These are phyloP conservation scores for Erythrocercus mccallii DNA, from an alignment of 2,113 vertebrate genomes.

Conservation along the genomic window DNA sequence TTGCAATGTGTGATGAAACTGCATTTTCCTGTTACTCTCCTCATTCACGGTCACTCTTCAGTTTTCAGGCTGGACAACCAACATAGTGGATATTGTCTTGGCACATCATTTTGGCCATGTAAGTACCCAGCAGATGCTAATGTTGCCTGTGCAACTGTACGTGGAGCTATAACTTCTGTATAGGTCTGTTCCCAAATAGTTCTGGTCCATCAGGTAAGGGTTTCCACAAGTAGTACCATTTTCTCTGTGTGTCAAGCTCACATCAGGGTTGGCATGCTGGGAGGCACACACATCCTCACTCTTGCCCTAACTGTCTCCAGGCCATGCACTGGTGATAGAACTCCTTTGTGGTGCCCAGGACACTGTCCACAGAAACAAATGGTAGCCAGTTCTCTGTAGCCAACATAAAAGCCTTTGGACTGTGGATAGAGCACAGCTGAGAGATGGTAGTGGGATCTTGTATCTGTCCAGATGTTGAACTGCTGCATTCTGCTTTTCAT, in stretches of 20 bases:
- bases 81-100: constrained; percentile 90
- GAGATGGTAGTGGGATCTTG: background rate
- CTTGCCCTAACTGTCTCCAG: background rate
- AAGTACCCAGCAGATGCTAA: constrained; percentile 60
- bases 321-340: background rate
- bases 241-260: background rate
- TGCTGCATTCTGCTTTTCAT: background rate
- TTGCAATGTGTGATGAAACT: background rate
- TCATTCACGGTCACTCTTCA: constrained; percentile 59
- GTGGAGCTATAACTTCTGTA: background rate
- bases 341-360: background rate
- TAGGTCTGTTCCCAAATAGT: background rate
- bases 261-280: background rate
- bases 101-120: constrained; percentile 92
- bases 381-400: background rate
- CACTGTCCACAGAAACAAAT: background rate
- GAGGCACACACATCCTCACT: background rate
- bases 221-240: background rate
- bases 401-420: background rate
- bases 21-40: background rate
- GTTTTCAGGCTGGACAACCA: constrained; percentile 93
- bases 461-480: background rate
- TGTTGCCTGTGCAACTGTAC: background rate
- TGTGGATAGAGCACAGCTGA: background rate
- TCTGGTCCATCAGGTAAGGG: background rate